Base-by-base conservation (phyloP, 1,140 invertebrate species). In the Phortica variegata region DNA sequence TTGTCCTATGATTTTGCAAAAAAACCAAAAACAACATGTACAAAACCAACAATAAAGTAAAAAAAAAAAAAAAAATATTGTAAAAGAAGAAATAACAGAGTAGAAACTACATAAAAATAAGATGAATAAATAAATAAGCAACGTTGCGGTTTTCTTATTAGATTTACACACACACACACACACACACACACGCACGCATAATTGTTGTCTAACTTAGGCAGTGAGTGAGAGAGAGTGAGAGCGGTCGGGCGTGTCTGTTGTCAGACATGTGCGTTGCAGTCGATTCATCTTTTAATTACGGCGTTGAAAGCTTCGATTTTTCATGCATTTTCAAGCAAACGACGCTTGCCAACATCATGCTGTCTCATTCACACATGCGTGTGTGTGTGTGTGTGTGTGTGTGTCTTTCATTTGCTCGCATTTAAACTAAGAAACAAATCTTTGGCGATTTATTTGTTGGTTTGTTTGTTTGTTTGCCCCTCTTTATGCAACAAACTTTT, bases 261-360 rank as follows among this genome's bases (percentile, higher is more conserved):
- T 26, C 36, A 38, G 12, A 6, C 16, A 19, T 9, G 16, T 38
- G 36, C 7, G 6, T 54, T 51, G 43, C 51, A 47, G 58, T 66
- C 69, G 70, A 73, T 73, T 73, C 69, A 73, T 73, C 69, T 73
- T 73, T 73, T 73, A 73, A 73, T 73, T 73, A 73, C 65, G 58
- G 60, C 58, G 69, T 62, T 73, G 70, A 73, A 73, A 73, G 70
- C 58, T 34, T 54, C 18, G 56, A 73, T 73, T 69, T 69, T 60
- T 73, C 66, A 62, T 62, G 34, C 51, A 54, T 65, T 59, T 58
- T 58, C 65, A 36, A 19, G 3, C 36, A 3, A 17, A 8, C 29
- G 41, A 43, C 40, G 26, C 13, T 43, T 26, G 31, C 45, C 51
- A 42, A 49, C 51, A n/a, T n/a, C n/a, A n/a, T n/a, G n/a, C n/a